phyloP scores from a whole-genome alignment of 2,113 vertebrate genomes.

The Antechinus flavipes region DNA sequence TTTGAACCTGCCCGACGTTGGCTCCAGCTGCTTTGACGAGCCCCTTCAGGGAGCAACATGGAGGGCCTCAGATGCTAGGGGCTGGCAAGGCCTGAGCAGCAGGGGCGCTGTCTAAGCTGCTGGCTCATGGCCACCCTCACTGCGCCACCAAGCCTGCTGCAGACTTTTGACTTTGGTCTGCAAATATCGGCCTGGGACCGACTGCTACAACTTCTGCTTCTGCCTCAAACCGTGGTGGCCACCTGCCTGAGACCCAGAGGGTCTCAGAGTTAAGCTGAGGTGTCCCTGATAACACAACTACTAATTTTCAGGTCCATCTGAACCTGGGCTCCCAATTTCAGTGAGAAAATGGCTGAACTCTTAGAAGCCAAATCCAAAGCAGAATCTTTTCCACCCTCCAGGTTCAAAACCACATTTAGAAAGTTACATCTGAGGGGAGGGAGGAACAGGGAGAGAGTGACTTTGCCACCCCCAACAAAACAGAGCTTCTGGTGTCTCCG shows the following conservation, averaged over 20 bases:
- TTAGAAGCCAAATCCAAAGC: background rate
- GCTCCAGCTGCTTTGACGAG: too few species aligned
- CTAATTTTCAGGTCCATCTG: background rate
- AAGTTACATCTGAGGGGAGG: slow-evolving; percentile 33
- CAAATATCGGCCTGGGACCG: too few species aligned
- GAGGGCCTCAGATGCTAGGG: too few species aligned
- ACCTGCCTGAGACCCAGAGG: slow-evolving; percentile 7
- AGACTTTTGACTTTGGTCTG: too few species aligned
- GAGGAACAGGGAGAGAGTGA: background rate
- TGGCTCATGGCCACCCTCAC: too few species aligned
- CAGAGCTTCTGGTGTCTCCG: background rate
- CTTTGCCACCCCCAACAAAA: background rate
- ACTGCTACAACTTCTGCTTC: background rate
- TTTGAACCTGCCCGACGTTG: too few species aligned
- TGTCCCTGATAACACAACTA: slow-evolving; percentile 21
- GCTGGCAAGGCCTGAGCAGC: too few species aligned
- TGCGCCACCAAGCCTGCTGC: too few species aligned
- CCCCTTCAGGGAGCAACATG: too few species aligned
- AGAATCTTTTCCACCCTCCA: slow-evolving; percentile 5
- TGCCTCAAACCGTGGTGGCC: background rate
- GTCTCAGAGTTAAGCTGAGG: slow-evolving; percentile 13
- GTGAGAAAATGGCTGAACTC: background rate
- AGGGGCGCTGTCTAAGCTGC: too few species aligned
- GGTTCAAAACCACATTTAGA: slow-evolving; percentile 29
- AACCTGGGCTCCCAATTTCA: background rate